These are phyloP conservation scores for Otocyon megalotis DNA, from an alignment of 2,113 vertebrate species.

Conservation along the genomic window DNA sequence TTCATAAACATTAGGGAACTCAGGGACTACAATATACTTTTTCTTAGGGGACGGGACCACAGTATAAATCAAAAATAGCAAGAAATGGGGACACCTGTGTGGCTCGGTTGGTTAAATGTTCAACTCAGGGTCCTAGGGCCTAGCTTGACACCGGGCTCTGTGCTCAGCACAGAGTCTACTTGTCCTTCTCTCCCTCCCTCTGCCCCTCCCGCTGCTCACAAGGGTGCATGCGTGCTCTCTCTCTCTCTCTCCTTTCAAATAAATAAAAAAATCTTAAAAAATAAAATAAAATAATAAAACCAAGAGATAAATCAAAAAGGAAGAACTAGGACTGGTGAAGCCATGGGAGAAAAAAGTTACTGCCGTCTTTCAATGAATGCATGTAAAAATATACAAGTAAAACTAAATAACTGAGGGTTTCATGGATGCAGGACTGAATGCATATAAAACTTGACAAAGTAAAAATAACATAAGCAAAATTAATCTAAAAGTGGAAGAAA, in stretches of 20 bases:
- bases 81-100: not conserved
- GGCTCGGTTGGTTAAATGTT: not conserved
- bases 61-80: conserved; percentile 5
- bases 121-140: not conserved
- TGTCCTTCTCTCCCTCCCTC: not conserved
- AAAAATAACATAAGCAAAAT: not conserved
- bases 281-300: not conserved
- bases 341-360: not conserved
- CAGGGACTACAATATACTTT: not conserved
- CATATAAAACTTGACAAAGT: not conserved
- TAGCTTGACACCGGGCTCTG: not conserved
- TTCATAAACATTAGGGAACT: not conserved
- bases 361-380: not conserved
- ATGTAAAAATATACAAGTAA: not conserved
- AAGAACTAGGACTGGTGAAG: not conserved
- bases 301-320: conserved; percentile 24
- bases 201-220: not conserved
- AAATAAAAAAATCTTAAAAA: not conserved
- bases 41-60: not conserved
- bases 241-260: not conserved
- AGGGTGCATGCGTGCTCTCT: not conserved
- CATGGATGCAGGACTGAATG: not conserved
- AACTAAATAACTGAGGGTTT: not conserved
- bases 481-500: not conserved
- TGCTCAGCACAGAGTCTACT: not conserved